phyloP scores from a whole-genome alignment of 2,797 vertebrate species.

The Momotus momota region DNA sequence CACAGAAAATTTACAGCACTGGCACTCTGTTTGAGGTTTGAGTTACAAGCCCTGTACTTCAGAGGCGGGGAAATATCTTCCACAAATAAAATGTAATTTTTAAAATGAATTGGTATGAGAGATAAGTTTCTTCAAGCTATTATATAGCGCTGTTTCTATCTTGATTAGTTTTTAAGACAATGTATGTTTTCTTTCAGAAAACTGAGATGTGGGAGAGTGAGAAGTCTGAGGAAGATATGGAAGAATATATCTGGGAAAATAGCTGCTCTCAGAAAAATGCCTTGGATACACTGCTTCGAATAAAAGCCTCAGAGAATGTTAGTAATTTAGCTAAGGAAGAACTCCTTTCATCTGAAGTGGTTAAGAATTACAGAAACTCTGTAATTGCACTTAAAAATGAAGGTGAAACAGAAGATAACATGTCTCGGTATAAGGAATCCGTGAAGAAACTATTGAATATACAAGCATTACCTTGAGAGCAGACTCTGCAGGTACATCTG shows the following conservation, averaged over 20 bases:
- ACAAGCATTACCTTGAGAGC: neutral
- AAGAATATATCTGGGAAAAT: slow-evolving; percentile 92
- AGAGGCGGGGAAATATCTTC: neutral
- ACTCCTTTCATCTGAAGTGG: slow-evolving; percentile 81
- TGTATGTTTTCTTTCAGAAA: slow-evolving; percentile 84
- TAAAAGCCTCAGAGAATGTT: slow-evolving; percentile 68
- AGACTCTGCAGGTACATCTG: neutral
- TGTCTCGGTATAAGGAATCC: slow-evolving; percentile 89
- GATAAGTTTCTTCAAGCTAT: neutral
- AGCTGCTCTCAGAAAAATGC: slow-evolving; percentile 88
- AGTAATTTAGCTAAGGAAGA: slow-evolving; percentile 73
- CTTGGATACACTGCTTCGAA: slow-evolving; percentile 82
- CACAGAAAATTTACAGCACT: neutral
- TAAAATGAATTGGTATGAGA: neutral
- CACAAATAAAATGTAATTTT: neutral
- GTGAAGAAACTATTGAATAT: slow-evolving; percentile 87
- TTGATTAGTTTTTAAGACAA: neutral
- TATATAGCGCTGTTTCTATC: neutral
- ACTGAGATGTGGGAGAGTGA: slow-evolving; percentile 90
- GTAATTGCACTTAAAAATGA: slow-evolving; percentile 88
- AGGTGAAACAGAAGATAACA: slow-evolving; percentile 84
- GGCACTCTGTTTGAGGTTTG: neutral
- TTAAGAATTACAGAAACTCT: slow-evolving; percentile 86
- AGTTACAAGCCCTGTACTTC: neutral
- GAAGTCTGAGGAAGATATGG: slow-evolving; percentile 90